phyloP scores from a whole-genome alignment of 2,113 vertebrate genomes.

The Osmerus mordax region DNA sequence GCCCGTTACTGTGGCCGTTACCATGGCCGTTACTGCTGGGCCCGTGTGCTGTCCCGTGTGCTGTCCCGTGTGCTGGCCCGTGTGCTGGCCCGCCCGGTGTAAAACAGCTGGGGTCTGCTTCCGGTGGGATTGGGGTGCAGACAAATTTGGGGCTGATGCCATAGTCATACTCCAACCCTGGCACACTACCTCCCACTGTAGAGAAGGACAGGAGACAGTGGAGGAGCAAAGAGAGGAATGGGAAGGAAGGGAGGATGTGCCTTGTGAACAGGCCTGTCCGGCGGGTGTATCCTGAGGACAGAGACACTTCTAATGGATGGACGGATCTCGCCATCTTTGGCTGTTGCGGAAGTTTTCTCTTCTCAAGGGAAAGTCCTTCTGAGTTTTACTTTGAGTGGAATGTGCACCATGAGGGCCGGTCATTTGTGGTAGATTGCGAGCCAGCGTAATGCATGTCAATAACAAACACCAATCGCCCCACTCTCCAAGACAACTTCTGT shows the following conservation, averaged over 20 bases:
- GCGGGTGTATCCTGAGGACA: slow-evolving; percentile 19
- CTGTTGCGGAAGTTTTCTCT: slow-evolving; percentile 30
- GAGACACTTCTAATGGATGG: slow-evolving; percentile 44
- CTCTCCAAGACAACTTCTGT: slow-evolving; percentile 1
- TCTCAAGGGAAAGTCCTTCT: slow-evolving; percentile 15
- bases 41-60: slow-evolving; percentile 39
- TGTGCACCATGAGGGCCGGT: slow-evolving; percentile 48
- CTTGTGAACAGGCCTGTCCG: slow-evolving; percentile 27
- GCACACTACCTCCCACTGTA: slow-evolving; percentile 40
- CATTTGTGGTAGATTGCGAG: slow-evolving; percentile 28
- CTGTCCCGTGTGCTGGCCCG: no score
- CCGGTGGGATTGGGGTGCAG: slow-evolving; percentile 76
- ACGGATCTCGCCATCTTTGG: slow-evolving; percentile 58
- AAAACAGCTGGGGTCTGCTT: slow-evolving; percentile 73
- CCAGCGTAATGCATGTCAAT: slow-evolving; percentile 33
- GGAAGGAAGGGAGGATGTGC: slow-evolving; percentile 12
- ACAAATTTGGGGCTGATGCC: slow-evolving; percentile 74
- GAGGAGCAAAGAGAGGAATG: slow-evolving; percentile 49
- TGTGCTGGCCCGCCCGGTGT: slow-evolving; percentile 45
- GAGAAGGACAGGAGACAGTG: slow-evolving; percentile 56
- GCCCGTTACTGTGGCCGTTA: slow-evolving; percentile 35
- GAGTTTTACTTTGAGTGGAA: slow-evolving; percentile 33
- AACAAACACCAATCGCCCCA: slow-evolving; percentile 3
- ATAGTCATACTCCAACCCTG: slow-evolving; percentile 64
- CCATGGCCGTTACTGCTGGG: slow-evolving; percentile 33